These are phyloP conservation scores for Atlantisia rogersi DNA, from an alignment of 2,113 vertebrate species.

Conservation along the genomic window DNA sequence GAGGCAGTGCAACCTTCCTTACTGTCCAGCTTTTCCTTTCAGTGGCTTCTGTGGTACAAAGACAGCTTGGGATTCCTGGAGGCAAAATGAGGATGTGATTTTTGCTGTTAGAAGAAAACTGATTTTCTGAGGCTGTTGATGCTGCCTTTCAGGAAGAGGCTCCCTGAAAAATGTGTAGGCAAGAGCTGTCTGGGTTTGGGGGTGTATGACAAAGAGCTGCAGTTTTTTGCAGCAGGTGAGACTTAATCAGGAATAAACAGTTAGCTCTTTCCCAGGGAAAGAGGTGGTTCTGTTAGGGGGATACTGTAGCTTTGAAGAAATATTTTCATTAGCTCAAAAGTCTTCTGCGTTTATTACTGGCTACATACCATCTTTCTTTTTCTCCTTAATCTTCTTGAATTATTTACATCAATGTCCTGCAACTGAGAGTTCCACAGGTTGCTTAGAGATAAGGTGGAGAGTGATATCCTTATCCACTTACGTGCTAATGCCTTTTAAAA, in stretches of 20 bases:
- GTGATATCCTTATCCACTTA: not conserved
- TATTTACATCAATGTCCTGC: not conserved
- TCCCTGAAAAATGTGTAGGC: not conserved
- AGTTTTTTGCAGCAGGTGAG: not conserved
- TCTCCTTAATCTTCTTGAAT: not conserved
- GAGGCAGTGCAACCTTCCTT: not conserved
- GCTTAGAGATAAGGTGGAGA: not conserved
- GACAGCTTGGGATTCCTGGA: not conserved
- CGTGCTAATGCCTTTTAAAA: slow-evolving; percentile 15
- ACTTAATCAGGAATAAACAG: not conserved
- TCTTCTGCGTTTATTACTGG: not conserved
- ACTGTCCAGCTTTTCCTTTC: not conserved
- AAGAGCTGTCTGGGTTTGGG: not conserved
- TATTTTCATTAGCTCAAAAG: not conserved
- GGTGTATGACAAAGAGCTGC: not conserved
- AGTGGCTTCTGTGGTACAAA: not conserved
- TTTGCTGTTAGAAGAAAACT: not conserved
- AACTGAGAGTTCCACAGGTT: slow-evolving; percentile 11
- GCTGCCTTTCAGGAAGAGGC: not conserved
- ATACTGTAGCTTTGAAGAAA: not conserved
- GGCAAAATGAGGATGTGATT: not conserved
- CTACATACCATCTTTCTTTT: not conserved
- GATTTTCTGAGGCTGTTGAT: not conserved
- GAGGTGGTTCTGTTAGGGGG: not conserved
- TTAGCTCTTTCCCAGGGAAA: not conserved